These are phyloP conservation scores for Mustela nigripes DNA, from an alignment of 2,113 vertebrate genomes.

Conservation along the genomic window DNA sequence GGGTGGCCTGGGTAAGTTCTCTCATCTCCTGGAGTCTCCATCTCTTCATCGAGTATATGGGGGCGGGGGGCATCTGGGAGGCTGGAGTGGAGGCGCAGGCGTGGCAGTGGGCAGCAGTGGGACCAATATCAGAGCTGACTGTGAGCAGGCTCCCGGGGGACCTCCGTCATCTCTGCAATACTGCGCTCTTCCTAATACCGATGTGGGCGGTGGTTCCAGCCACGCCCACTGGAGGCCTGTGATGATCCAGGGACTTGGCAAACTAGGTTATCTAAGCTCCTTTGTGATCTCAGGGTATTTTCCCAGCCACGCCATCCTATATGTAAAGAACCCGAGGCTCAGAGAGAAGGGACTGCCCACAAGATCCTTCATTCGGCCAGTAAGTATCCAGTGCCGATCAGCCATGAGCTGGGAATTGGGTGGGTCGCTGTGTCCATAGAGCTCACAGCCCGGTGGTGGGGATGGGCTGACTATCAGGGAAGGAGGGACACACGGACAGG, in stretches of 20 bases:
- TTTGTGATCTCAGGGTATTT: not conserved
- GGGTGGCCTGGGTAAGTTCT: not conserved
- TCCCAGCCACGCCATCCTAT: not conserved
- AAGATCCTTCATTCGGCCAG: not conserved
- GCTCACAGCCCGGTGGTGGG: not conserved
- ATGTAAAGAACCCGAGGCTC: not conserved
- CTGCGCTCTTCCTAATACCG: rapidly evolving
- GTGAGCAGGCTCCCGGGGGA: rapidly evolving
- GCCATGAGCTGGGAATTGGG: not conserved
- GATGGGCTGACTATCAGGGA: not conserved
- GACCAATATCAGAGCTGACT: not conserved
- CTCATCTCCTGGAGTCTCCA: not conserved
- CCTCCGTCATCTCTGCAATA: rapidly evolving
- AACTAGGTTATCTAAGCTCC: not conserved
- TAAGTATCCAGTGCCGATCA: not conserved
- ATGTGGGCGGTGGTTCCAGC: rapidly evolving
- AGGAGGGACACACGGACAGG: not conserved
- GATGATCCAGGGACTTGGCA: not conserved
- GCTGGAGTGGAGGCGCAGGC: not conserved
- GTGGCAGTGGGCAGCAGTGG: not conserved
- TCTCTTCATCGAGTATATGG: not conserved
- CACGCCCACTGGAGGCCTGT: not conserved
- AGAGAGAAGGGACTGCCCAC: not conserved
- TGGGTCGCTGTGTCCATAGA: rapidly evolving
- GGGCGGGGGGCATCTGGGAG: not conserved